Evolutionary conservation across 2,888 invertebrate genomes (phyloP), one percentile per base, ranked within the genome.

Genomic region (Archaeoteleia sp.): DNA sequence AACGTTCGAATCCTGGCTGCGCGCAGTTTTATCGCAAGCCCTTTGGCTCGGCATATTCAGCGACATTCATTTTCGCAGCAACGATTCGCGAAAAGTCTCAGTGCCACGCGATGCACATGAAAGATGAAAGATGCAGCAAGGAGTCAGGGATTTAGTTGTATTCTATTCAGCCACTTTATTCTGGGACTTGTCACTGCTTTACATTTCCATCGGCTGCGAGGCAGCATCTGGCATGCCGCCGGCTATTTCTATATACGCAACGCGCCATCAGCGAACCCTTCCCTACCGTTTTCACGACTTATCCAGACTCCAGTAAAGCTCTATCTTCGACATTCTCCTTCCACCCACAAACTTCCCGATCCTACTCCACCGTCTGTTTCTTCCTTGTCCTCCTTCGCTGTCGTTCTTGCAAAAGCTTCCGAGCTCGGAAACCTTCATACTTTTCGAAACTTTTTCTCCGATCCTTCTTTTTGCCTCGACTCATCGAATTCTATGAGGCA

Each of bases 151-250:
- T 82, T 82, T 81, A 79, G 76, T 82, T 82, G 82, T 82, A 82
- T 82, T 82, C 80, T 80, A 82, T 82, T 81, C 82, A 82, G 79
- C 80, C 77, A 81, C 82, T 82, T 82, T 81, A 82, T 82, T 82
- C 82, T 76, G 67, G 78, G 79, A 80, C 82, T 82, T 82, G 79
- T 82, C 81, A 78, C 81, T 80, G 78, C 78, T 81, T 82, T 82
- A 82, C 78, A 81, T 81, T 79, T 80, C 78, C 80, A 80, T 81
- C 78, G 78, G 78, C 68, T 77, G 77, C 69, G 69, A 72, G 70
- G 74, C 72, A 72, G 74, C 77, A 79, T 78, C 79, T 81, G 81
- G 77, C 76, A 75, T 71, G 72, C 77, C 74, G 75, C 67, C 74
- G 76, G 74, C 78, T 77, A 74, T 78, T 76, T 74, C 76, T 76